Base-by-base conservation (phyloP, 1,140 invertebrate species). In the Gryllus bimaculatus region DNA sequence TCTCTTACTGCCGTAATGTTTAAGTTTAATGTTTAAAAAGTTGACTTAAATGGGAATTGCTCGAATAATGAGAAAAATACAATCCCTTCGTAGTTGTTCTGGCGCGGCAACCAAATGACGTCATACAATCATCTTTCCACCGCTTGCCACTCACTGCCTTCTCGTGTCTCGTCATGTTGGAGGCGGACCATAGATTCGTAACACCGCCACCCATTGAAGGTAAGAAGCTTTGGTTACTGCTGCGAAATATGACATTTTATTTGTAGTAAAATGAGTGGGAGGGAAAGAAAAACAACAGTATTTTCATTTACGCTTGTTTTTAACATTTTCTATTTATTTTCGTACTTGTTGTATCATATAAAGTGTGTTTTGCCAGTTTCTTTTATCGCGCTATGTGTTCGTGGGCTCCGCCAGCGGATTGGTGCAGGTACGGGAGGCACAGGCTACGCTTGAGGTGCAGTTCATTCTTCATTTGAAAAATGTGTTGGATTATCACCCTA, bases 181-280 rank as follows among this genome's bases (percentile, higher is more conserved):
- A 74, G 78, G 20, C 66, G 66, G 66, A 78, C 48, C 66, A 12
- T 39, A 78, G n/a, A 54, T 47, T 49, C 47, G 74, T 78, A 66
- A 49, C 78, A 78, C 78, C 78, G 78, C 78, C 66, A 78, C 54
- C 78, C 74, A 21, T 73, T 66, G 78, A 78, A 78, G 78, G 78
- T 78, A 78, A 49, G 78, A 66, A 78, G 26, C 12, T 18, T 48
- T 77, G 8, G 21, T 77, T 77, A 21, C 76, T n/a, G 21, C 48
- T n/a, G 8, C 47, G 20, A 54, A 77, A 20, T 8, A 47, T 8
- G 47, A 39, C 26, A n/a, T 48, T 77, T 77, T 77, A 26, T 48
- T 48, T 48, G 48, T 75, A 77, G 21, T 54, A 77, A n/a, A 47
- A 49, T n/a, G 12, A 77, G 20, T 47, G 20, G 18, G 48, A 48